Evolutionary conservation across 2,113 vertebrate species (phyloP), one percentile per base, ranked within the genome.

Genomic region (Abramis brama): DNA sequence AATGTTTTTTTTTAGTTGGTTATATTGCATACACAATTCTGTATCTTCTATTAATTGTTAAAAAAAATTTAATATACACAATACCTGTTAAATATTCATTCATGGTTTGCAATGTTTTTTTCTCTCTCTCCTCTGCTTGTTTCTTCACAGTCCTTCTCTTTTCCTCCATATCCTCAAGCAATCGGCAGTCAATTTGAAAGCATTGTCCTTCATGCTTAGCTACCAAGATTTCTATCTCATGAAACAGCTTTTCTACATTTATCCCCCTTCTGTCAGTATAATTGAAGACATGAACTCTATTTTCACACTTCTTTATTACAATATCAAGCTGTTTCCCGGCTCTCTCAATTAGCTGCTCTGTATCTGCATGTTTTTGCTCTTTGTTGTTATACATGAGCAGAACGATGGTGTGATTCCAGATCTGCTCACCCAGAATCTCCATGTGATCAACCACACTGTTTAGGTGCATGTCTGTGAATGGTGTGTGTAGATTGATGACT

Each of bases 341-440:
- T 33, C 33, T 75, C 45, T 60, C 2, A 39, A 84, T 59, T 25
- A 62, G 6, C n/a, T 77, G 33, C 4, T 3, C 21, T 19, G 3
- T 15, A 4, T 36, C 62, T 59, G 39, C 19, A 47, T 76, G 0
- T 27, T 1, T 76, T 55, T 64, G 36, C 3, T 21, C 17, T 70
- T 36, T 47, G n/a, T 50, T 50, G 15, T 21, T 13, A 39, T 57
- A 73, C 27, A 73, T 84, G n/a, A 84, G 43, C 12, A 84, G 50
- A 15, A 84, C 33, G 5, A 84, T 74, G 68, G 82, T 57, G 68
- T 84, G 82, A 33, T 36, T 30, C 66, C 82, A 84, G 47, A 84
- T 73, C 19, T 66, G 15, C n/a, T 47, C 60, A 10, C 82, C 82
- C 30, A 87, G 17, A 23, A 84, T 39, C 39, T 74, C 39, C 71